Conservation (phyloP, 1,140 invertebrate species). For the Drosophila sucinea region DNA sequence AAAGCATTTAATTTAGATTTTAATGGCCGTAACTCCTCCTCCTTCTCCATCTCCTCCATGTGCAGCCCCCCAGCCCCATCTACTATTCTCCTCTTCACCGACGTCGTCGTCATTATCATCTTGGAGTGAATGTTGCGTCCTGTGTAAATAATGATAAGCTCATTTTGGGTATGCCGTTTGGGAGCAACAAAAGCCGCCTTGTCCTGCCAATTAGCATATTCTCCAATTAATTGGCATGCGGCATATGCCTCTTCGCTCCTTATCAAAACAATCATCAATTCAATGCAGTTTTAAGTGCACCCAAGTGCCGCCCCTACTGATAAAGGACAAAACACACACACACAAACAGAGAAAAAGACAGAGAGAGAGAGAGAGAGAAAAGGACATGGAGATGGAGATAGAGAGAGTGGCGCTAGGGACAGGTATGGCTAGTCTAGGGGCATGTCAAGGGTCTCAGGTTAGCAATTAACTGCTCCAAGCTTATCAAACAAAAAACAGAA, state of each 20-base stretch:
- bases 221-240: constrained; percentile 65
- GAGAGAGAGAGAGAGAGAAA: neutral
- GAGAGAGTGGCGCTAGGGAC: neutral
- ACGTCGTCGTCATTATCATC: neutral
- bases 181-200: neutral
- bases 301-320: constrained; percentile 19
- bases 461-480: constrained; percentile 35
- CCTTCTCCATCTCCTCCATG: neutral
- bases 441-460: constrained; percentile 11
- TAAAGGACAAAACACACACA: neutral
- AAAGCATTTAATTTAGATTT: constrained; percentile 73
- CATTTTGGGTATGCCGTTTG: constrained; percentile 34
- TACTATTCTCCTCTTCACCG: too few relatives aligned
- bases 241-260: constrained; percentile 13
- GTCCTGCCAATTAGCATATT: constrained; percentile 72
- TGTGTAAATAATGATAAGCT: constrained; percentile 72
- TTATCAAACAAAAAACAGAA: constrained; percentile 28
- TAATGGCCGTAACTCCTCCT: constrained; percentile 53
- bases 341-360: neutral
- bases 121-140: constrained; percentile 35
- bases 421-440: neutral
- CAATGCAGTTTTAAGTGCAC: constrained; percentile 26
- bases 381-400: neutral
- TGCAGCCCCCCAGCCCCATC: neutral
- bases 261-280: constrained; percentile 26